These are phyloP conservation scores for Masnerella sp. DNA, from an alignment of 2,888 invertebrate genomes.

Conservation along the genomic window DNA sequence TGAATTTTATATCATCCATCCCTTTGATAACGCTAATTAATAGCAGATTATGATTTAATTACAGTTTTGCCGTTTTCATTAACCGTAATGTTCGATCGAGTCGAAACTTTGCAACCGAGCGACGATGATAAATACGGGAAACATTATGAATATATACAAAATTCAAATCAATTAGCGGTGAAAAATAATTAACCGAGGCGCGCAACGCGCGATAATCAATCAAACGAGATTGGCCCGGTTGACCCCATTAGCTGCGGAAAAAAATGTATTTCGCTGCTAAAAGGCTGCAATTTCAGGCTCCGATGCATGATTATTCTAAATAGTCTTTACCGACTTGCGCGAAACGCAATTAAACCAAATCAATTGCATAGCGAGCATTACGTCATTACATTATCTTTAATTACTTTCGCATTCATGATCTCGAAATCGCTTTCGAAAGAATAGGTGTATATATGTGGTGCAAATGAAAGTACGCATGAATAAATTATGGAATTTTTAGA, in stretches of 20 bases:
- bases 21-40: too few species aligned
- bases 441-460: too few species aligned
- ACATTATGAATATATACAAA: conserved; percentile 12
- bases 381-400: conserved; percentile 54
- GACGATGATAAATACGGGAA: too few species aligned
- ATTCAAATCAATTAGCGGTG: conserved; percentile 17
- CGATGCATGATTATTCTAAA: conserved; percentile 42
- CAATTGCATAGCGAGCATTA: conserved; percentile 50
- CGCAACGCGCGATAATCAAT: conserved; percentile 16
- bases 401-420: conserved; percentile 41
- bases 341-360: conserved; percentile 56
- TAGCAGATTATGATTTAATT: too few species aligned
- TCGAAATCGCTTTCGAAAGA: too few species aligned
- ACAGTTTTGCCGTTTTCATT: too few species aligned
- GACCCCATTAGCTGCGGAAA: conserved; percentile 24
- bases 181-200: conserved; percentile 20
- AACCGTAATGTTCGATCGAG: too few species aligned
- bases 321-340: conserved; percentile 26
- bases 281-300: conserved; percentile 33
- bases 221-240: conserved; percentile 14
- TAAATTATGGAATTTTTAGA: too few species aligned
- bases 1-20: too few species aligned
- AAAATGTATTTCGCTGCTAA: conserved; percentile 13
- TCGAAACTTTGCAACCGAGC: too few species aligned
- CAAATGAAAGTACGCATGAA: not conserved